Evolutionary conservation across 2,888 invertebrate genomes (phyloP).

Genomic region (Melinaea menophilus): DNA sequence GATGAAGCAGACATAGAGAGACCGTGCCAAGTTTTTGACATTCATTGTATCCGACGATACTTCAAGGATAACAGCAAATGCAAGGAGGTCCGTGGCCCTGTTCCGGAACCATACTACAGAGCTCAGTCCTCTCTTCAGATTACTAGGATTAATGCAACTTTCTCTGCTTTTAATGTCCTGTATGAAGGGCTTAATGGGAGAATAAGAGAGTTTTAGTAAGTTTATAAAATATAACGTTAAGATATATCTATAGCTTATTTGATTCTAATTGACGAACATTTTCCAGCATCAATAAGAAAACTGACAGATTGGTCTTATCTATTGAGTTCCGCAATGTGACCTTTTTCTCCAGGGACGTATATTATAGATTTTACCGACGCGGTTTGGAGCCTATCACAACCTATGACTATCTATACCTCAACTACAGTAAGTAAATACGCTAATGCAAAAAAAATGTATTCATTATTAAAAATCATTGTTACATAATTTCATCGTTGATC

Average conservation of each 20-base stretch:
- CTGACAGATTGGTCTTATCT: constrained; percentile 35
- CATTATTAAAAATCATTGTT: too few species aligned
- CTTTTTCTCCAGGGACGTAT: constrained; percentile 29
- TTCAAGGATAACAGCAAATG: constrained; percentile 34
- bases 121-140: constrained; percentile 24
- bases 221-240: background rate
- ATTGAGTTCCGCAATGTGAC: constrained; percentile 33
- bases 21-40: constrained; percentile 30
- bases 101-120: constrained; percentile 33
- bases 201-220: constrained; percentile 38
- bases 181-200: constrained; percentile 33
- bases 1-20: constrained; percentile 20
- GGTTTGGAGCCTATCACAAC: constrained; percentile 40
- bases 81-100: constrained; percentile 24
- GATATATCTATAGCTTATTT: background rate
- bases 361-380: constrained; percentile 37
- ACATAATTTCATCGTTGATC: too few species aligned
- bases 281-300: constrained; percentile 37
- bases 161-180: constrained; percentile 20
- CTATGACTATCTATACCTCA: constrained; percentile 30
- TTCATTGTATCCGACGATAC: constrained; percentile 36
- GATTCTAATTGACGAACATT: background rate
- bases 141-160: constrained; percentile 28
- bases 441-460: background rate
- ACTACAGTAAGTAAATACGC: constrained; percentile 36